A percentile compares a stretch with the other conserved stretches of the same genome.
Evolutionary conservation across 2,888 invertebrate genomes (phyloP).

Genomic region (Bellardia pandia): DNA sequence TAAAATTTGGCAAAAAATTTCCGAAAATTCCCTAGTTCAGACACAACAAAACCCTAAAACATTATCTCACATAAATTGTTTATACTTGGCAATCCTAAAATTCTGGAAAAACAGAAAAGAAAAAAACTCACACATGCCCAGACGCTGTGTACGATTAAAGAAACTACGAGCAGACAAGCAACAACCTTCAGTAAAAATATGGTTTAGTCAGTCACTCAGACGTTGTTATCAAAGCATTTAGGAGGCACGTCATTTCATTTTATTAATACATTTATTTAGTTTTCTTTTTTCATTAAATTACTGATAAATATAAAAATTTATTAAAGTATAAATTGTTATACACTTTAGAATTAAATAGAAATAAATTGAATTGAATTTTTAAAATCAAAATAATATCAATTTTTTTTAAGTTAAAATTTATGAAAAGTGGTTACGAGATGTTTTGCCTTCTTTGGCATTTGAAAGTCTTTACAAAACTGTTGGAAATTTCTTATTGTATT

Average conservation of each 20-base stretch:
- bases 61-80: neutral
- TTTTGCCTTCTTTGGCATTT: slow-evolving; percentile 36
- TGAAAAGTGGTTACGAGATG: too few relatives aligned
- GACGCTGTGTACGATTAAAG: neutral
- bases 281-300: neutral
- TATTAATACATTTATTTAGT: neutral
- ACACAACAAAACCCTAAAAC: neutral
- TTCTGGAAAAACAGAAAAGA: neutral
- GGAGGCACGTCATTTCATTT: slow-evolving; percentile 7
- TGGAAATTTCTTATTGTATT: neutral
- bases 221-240: neutral
- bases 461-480: slow-evolving; percentile 11
- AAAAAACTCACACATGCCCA: neutral
- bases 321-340: too few relatives aligned
- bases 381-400: neutral
- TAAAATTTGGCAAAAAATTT: too few relatives aligned
- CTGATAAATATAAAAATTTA: neutral
- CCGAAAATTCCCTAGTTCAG: too few relatives aligned
- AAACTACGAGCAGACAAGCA: neutral
- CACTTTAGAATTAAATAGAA: neutral
- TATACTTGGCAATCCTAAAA: too few relatives aligned
- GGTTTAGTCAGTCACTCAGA: slow-evolving; percentile 19
- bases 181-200: slow-evolving; percentile 14
- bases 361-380: neutral
- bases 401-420: neutral